phyloP scores from a whole-genome alignment of 2,113 vertebrate genomes.

The Oryzias celebensis region DNA sequence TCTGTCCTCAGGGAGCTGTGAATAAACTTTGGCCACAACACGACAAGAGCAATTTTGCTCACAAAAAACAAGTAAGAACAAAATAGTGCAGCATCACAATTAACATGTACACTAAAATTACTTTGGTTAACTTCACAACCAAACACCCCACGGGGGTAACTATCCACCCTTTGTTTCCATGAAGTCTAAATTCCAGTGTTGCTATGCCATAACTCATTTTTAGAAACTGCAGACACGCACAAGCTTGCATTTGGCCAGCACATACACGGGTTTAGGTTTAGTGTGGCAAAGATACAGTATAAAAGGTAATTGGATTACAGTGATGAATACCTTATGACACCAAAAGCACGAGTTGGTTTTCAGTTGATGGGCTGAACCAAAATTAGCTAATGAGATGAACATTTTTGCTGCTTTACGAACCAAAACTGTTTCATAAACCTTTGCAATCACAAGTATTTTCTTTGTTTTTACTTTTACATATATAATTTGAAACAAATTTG shows the following conservation, averaged over 20 bases:
- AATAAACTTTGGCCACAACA: neutral
- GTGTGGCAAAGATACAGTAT: slow-evolving; percentile 18
- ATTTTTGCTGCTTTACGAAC: no score
- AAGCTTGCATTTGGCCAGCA: slow-evolving; percentile 15
- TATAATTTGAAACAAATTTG: neutral
- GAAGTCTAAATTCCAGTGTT: slow-evolving; percentile 62
- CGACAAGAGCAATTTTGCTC: slow-evolving; percentile 13
- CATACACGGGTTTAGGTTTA: slow-evolving; percentile 16
- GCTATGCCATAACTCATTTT: slow-evolving; percentile 57
- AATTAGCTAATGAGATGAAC: neutral
- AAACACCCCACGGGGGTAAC: slow-evolving; percentile 44
- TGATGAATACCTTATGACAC: slow-evolving; percentile 9
- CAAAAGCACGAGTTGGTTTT: slow-evolving; percentile 9
- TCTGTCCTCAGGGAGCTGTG: slow-evolving; percentile 12
- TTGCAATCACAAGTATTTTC: no score
- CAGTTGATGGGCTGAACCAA: slow-evolving; percentile 1
- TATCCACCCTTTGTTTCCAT: slow-evolving; percentile 54
- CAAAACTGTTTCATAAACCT: no score
- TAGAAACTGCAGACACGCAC: slow-evolving; percentile 20
- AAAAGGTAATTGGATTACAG: slow-evolving; percentile 28
- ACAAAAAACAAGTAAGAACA: slow-evolving; percentile 17
- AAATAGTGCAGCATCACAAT: slow-evolving; percentile 20
- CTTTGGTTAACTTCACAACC: slow-evolving; percentile 35
- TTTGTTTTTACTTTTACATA: no score
- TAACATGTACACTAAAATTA: slow-evolving; percentile 18